phyloP scores from a whole-genome alignment of 1,140 invertebrate species.

The Potamilus streckersoni region DNA sequence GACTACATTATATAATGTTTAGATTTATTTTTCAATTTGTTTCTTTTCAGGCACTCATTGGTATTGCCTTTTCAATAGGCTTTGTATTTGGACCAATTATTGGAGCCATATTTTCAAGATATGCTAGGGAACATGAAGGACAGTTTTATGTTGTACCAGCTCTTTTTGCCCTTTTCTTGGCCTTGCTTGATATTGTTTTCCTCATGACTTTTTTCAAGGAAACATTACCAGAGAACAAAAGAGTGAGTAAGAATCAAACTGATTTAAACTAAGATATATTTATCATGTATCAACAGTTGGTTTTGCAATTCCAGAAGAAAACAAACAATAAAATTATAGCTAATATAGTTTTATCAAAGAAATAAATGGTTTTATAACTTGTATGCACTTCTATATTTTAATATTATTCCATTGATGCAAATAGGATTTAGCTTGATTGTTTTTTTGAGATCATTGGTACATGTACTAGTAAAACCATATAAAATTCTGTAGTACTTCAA shows the following conservation, averaged over 20 bases:
- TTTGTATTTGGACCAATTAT: constrained; percentile 97
- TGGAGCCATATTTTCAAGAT: constrained; percentile 89
- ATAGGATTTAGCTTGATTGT: no score
- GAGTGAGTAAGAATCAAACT: constrained; percentile 58
- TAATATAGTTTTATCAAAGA: no score
- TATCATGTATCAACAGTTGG: no score
- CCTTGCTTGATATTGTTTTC: constrained; percentile 83
- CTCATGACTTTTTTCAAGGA: constrained; percentile 84
- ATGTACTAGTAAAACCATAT: no score
- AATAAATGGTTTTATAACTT: no score
- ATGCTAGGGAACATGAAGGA: constrained; percentile 70
- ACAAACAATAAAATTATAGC: no score
- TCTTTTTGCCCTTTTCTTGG: constrained; percentile 83
- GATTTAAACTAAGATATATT: background rate
- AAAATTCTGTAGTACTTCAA: no score
- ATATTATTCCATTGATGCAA: no score
- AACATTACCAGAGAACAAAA: constrained; percentile 81
- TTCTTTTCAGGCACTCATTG: constrained; percentile 88
- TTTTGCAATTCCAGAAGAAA: no score
- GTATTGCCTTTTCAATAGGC: constrained; percentile 96
- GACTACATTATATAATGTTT: no score
- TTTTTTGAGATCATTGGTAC: no score
- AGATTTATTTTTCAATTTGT: background rate
- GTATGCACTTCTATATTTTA: no score
- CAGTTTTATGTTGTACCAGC: constrained; percentile 89